Evolutionary conservation across 1,140 invertebrate species (phyloP), one percentile per base, ranked within the genome.

Genomic region (Streblospio benedicti): DNA sequence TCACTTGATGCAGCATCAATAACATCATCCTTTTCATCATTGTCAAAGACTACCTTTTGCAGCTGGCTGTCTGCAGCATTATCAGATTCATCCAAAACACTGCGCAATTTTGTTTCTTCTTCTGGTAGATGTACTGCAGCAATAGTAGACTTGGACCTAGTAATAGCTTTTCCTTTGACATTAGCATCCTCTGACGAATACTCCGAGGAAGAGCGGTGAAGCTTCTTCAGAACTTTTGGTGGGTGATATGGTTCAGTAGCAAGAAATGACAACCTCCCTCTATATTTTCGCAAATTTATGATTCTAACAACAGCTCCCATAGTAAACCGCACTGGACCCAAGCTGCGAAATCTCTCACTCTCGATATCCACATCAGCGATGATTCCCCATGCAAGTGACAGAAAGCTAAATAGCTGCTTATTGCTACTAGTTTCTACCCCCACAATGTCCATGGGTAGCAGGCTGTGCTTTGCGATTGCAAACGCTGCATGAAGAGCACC

Each of bases 311-410:
- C 69, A 25, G 89, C 89, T 87, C 91, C 95, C 0, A 97, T 73
- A 0, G 90, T 88, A 73, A 97, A 98, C 59, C 94, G 82, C 61
- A 90, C 87, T 51, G 89, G 90, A 32, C 94, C 94, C 51, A 97
- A 84, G 1, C 85, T 82, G 47, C 94, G 83, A 44, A 96, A 81
- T 64, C 87, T 84, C 78, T 98, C 94, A 76, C 93, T 97, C 77
- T 98, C 94, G 65, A 95, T 94, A 75, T 98, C 94, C 69, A 98
- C 92, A 76, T 98, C 94, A 0, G 93, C 87, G 32, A 97, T 81
- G 3, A 97, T 77, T 1, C 93, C 94, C 92, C 93, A 97, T 41
- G 91, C 91, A 43, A 95, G 82, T 0, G 91, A 95, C 12, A 98
- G 80, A 74, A 97, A 97, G 4, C 92, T 94, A 75, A 87, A 94